phyloP scores from a whole-genome alignment of 2,888 invertebrate species.

The Lordiphosa fenestrarum region DNA sequence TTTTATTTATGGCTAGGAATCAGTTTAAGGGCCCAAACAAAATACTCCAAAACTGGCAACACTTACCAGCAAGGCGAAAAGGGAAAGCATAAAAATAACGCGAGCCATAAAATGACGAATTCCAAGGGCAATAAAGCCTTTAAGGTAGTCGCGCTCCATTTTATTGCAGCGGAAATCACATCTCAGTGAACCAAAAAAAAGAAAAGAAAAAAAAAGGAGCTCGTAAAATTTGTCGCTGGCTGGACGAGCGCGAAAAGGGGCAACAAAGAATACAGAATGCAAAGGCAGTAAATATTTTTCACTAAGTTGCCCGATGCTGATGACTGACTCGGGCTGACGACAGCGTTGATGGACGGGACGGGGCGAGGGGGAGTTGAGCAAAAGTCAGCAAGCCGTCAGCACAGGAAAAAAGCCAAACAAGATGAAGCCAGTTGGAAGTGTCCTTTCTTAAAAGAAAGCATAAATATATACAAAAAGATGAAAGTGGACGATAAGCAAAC shows the following conservation, averaged over 20 bases:
- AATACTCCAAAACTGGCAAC: slow-evolving; percentile 37
- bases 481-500: slow-evolving; percentile 35
- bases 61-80: slow-evolving; percentile 25
- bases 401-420: slow-evolving; percentile 40
- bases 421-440: slow-evolving; percentile 43
- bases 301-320: slow-evolving; percentile 44
- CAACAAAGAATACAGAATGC: slow-evolving; percentile 10
- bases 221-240: slow-evolving; percentile 61
- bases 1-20: slow-evolving; percentile 54
- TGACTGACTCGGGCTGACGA: no score
- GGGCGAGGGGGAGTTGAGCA: slow-evolving; percentile 13
- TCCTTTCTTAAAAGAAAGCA: slow-evolving; percentile 29
- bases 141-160: slow-evolving; percentile 67
- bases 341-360: neutral
- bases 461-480: slow-evolving; percentile 17
- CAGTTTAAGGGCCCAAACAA: slow-evolving; percentile 19
- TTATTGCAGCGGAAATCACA: slow-evolving; percentile 69
- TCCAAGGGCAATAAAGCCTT: slow-evolving; percentile 67
- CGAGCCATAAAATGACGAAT: no score
- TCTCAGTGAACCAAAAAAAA: slow-evolving; percentile 31
- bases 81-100: no score
- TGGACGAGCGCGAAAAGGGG: slow-evolving; percentile 17
- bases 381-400: slow-evolving; percentile 42
- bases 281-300: slow-evolving; percentile 59
- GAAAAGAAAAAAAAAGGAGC: slow-evolving; percentile 33